Evolutionary conservation across 1,140 invertebrate species (phyloP), one percentile per base, ranked within the genome.

Genomic region (Sarcophaga bullata): DNA sequence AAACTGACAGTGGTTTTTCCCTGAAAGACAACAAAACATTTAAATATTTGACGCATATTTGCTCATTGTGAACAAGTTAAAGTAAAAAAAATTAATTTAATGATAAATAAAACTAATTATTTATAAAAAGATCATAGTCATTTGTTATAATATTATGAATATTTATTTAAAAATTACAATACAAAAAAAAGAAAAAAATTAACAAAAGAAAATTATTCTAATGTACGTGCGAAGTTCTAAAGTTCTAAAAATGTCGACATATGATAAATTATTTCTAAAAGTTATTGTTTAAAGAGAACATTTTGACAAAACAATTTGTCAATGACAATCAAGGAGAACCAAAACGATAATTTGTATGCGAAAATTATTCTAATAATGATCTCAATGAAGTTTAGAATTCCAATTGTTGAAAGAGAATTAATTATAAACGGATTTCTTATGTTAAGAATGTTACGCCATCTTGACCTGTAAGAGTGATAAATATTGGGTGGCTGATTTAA

Each of bases 81-180:
- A 37, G 25, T 37, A 37, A 37, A 37, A 4, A 37, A 37, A 37
- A 58, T 58, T 37, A 37, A 37, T 13, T n/a, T 0, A n/a, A 58
- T 7, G 54, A 37, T 37, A 58, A 58, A 58, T 58, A 58, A n/a
- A 15, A 58, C 15, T 15, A 58, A n/a, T 58, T 15, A 58, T 58
- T n/a, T 58, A 58, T 15, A 4, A 58, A n/a, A 58, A 58, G 15
- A 58, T 58, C n/a, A 58, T 13, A 58, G 54, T 6, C 54, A 58
- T 58, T 58, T 58, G 54, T 58, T 58, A 58, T 58, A 58, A 58
- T 58, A 58, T 15, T 58, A 58, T 58, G 11, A n/a, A 58, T 58
- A 58, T n/a, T 58, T 58, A 58, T 58, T 58, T n/a, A 13, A 58
- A 58, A 58, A 3, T n/a, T 58, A n/a, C n/a, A n/a, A n/a, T 58